A percentile compares a stretch with the other conserved stretches of the same genome.
Evolutionary conservation across 1,140 invertebrate genomes (phyloP).

Genomic region (Agrilus planipennis): DNA sequence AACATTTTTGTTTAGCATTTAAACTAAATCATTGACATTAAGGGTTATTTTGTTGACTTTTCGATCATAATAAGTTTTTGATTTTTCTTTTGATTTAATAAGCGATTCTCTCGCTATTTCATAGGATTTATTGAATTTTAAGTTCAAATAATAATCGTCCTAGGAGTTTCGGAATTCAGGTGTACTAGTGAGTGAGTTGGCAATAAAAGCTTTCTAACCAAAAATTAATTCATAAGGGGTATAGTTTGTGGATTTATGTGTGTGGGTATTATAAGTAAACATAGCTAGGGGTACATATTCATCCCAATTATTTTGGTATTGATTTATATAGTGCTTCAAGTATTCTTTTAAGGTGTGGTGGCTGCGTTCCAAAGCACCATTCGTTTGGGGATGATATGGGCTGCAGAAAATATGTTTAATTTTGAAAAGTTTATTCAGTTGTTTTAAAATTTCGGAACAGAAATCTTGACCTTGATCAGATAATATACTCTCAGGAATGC

Average conservation of each 20-base stretch:
- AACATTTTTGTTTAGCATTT: too few relatives aligned
- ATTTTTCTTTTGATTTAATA: conserved; percentile 19
- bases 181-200: conserved; percentile 12
- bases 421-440: too few relatives aligned
- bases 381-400: conserved; percentile 13
- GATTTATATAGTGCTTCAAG: conserved; percentile 24
- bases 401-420: conserved; percentile 11
- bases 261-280: conserved; percentile 31
- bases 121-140: conserved; percentile 23
- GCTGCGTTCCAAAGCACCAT: conserved; percentile 28
- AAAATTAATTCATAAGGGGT: conserved; percentile 35
- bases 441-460: too few relatives aligned
- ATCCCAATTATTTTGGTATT: conserved; percentile 25
- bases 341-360: conserved; percentile 27
- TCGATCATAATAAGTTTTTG: conserved; percentile 25
- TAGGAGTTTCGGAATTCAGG: conserved; percentile 22
- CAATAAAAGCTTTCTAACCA: conserved; percentile 24
- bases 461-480: too few relatives aligned
- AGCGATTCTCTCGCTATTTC: conserved; percentile 25
- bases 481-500: too few relatives aligned
- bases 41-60: too few relatives aligned
- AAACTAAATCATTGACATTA: too few relatives aligned
- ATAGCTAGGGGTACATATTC: conserved; percentile 26
- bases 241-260: conserved; percentile 29
- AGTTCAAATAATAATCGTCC: conserved; percentile 25